Percentiles rank a stretch among this genome's conserved stretches.
Evolutionary conservation across 2,888 invertebrate species (phyloP).

Genomic region (Amphipyra tragopoginis): DNA sequence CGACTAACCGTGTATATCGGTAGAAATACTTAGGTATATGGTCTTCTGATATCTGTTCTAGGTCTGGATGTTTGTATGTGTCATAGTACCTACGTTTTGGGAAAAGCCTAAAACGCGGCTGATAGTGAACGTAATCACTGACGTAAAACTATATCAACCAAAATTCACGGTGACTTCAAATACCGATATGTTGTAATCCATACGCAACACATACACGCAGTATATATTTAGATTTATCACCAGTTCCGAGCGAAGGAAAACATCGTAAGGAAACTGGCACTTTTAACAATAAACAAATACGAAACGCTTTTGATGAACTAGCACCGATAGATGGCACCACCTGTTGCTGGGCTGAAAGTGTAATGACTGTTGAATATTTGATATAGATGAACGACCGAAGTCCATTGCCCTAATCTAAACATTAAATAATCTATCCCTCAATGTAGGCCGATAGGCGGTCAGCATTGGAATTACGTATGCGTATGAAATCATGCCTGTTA

Average conservation of each 20-base stretch:
- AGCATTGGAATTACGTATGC: constrained; percentile 15
- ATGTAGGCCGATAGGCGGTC: constrained; percentile 13
- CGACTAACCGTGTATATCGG: too few relatives aligned
- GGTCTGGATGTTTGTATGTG: background rate
- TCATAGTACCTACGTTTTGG: too few relatives aligned
- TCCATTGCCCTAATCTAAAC: constrained; percentile 33
- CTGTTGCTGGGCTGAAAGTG: constrained; percentile 6
- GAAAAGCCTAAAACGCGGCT: too few relatives aligned
- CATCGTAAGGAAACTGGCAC: constrained; percentile 59
- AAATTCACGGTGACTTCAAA: constrained; percentile 1
- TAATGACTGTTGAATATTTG: constrained; percentile 39
- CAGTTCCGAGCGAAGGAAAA: constrained; percentile 56
- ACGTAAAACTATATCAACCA: background rate
- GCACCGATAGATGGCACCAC: constrained; percentile 32
- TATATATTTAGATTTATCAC: constrained; percentile 61
- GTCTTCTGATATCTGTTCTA: background rate
- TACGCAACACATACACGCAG: constrained; percentile 22
- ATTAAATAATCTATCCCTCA: constrained; percentile 31
- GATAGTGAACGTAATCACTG: too few relatives aligned
- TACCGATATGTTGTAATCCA: background rate
- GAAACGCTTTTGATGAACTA: constrained; percentile 14
- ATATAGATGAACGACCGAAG: constrained; percentile 29
- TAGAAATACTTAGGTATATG: background rate
- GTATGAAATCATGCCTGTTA: too few relatives aligned
- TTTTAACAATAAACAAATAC: constrained; percentile 57